These are phyloP conservation scores for Stegostoma tigrinum DNA, from an alignment of 2,113 vertebrate species.

Conservation along the genomic window DNA sequence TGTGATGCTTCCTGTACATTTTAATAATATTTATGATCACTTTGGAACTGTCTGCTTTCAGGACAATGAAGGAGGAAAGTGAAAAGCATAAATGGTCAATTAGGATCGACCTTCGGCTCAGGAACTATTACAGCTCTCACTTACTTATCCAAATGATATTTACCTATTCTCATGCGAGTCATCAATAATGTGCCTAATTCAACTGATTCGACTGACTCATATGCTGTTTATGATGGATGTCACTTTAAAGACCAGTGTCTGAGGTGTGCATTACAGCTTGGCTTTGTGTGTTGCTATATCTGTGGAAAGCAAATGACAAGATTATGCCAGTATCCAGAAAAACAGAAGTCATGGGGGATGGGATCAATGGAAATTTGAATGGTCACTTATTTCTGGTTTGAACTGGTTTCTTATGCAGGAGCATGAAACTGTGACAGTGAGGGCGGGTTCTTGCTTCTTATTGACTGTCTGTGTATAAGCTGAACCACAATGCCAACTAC, in stretches of 20 bases:
- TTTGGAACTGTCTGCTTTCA: background rate
- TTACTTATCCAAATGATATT: conserved; percentile 16
- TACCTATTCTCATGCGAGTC: conserved; percentile 20
- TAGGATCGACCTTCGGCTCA: background rate
- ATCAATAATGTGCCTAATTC: conserved; percentile 32
- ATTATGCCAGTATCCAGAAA: background rate
- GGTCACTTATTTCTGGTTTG: background rate
- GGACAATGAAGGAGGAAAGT: background rate
- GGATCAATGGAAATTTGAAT: background rate
- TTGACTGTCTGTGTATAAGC: background rate
- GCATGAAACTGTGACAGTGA: background rate
- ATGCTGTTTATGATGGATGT: background rate
- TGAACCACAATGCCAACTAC: background rate
- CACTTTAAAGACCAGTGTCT: background rate
- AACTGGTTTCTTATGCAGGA: background rate
- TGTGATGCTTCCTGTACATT: background rate
- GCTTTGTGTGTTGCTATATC: background rate
- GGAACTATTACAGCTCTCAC: background rate
- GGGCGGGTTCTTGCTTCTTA: background rate
- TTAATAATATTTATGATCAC: conserved; percentile 23
- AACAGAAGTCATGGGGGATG: background rate
- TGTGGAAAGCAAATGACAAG: background rate
- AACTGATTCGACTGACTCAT: background rate
- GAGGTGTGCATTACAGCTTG: background rate
- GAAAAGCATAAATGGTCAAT: background rate